Conservation (phyloP, 1,140 invertebrate genomes). For the Euwallacea similis region DNA sequence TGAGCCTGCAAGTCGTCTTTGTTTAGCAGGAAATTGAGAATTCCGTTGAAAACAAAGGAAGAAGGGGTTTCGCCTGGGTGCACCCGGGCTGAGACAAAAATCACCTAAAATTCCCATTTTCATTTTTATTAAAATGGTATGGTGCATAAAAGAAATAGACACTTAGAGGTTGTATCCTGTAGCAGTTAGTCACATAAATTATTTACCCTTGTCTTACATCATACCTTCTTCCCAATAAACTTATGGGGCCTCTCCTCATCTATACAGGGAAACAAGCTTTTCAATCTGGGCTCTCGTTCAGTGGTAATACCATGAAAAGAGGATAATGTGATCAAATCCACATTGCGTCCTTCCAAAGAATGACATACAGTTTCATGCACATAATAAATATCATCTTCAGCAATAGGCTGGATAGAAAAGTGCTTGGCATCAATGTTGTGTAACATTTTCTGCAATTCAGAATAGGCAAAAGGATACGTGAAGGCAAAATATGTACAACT, state of each 20-base stretch:
- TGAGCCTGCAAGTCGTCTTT: conserved; percentile 74
- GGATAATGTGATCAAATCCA: conserved; percentile 87
- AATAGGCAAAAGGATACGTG: conserved; percentile 88
- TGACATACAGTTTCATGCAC: conserved; percentile 79
- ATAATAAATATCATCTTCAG: conserved; percentile 79
- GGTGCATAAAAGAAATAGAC: too few relatives aligned
- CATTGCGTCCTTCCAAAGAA: conserved; percentile 77
- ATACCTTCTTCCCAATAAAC: conserved; percentile 73
- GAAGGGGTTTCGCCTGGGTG: conserved; percentile 94
- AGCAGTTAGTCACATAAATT: background rate
- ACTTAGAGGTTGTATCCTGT: too few relatives aligned
- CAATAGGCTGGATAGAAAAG: conserved; percentile 48
- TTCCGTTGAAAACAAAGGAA: conserved; percentile 92
- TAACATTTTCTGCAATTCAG: conserved; percentile 74
- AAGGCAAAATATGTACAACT: conserved; percentile 87
- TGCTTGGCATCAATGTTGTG: conserved; percentile 65
- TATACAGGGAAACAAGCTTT: conserved; percentile 76
- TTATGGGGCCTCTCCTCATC: conserved; percentile 69
- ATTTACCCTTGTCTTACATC: background rate
- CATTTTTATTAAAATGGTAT: background rate
- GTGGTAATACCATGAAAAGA: conserved; percentile 77
- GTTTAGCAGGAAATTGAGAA: conserved; percentile 77
- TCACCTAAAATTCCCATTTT: conserved; percentile 59
- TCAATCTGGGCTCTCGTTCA: conserved; percentile 71
- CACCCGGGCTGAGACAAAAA: conserved; percentile 87